Base-by-base conservation (phyloP, 2,797 vertebrate species). In the Crocidura indochinensis region DNA sequence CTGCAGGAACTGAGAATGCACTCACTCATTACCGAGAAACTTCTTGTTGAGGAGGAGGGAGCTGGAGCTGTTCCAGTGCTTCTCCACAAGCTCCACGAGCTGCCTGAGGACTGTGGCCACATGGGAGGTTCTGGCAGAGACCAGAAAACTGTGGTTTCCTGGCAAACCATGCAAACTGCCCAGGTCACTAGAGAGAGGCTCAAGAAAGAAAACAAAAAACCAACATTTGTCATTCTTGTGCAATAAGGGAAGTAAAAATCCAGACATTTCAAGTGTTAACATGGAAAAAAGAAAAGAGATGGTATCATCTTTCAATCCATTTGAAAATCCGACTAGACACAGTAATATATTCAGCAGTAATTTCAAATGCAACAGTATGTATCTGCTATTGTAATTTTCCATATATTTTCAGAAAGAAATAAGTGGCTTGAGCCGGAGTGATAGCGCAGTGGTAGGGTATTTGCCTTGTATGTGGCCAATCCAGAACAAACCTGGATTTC, bases 21-120 rank as follows among this genome's bases (percentile, higher is more conserved):
- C 64, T 65, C 7, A 20, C 2, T n/a, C 62, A 77, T 95, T 94
- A 98, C 98, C 96, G 2, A 98, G 97, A 90, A 98, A 98, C 73
- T 96, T 96, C 87, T 97, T 97, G 94, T 98, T 98, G 65, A 97
- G 94, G 29, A 98, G 97, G 19, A 98, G 97, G 27, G 98, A 98
- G 19, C 96, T 97, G 0, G 97, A 95, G 56, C 98, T 98, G 0
- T 76, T 96, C 98, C 98, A 98, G 94, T 98, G 96, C 49, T 96
- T 95, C 67, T 98, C 98, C 82, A 98, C 98, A 27, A 98, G 95
- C 69, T 98, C 97, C 82, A 98, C 95, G 7, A 98, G 96, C 75
- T 97, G 96, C 53, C 94, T 95, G 56, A 98, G 97, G 84, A 97
- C 95, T 38, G 94, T 85, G 44, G 97, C 93, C 71, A 98, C 91